Evolutionary conservation across 2,797 vertebrate species (phyloP).

Genomic region (Gymnothorax javanicus): DNA sequence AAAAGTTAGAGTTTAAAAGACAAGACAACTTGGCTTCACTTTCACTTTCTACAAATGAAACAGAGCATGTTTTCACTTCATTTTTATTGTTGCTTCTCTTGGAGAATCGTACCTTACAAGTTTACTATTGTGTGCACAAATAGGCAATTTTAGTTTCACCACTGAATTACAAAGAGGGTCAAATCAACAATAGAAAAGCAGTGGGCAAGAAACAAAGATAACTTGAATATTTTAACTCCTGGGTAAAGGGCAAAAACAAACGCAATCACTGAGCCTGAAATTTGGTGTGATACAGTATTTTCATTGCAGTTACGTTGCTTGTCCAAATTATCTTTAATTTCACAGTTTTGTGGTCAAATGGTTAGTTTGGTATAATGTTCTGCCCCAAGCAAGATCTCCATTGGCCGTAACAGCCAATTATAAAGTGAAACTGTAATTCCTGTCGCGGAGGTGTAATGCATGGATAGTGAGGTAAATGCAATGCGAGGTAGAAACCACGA

Average conservation of each 20-base stretch:
- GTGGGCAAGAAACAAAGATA: conserved; percentile 39
- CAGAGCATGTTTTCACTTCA: too few species aligned
- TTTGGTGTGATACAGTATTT: conserved; percentile 38
- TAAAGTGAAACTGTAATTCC: conserved; percentile 47
- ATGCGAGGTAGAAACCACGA: conserved; percentile 28
- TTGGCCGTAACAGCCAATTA: conserved; percentile 50
- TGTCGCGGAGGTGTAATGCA: conserved; percentile 38
- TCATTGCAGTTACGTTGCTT: conserved; percentile 35
- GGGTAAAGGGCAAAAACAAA: conserved; percentile 33
- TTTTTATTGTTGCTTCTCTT: too few species aligned
- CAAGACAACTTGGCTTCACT: too few species aligned
- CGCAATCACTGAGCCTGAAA: conserved; percentile 44
- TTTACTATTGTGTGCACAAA: too few species aligned
- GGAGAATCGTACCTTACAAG: too few species aligned
- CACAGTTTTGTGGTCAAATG: conserved; percentile 42
- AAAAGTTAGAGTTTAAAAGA: too few species aligned
- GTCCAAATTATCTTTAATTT: conserved; percentile 43
- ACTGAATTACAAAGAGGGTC: neutral
- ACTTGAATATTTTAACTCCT: conserved; percentile 26
- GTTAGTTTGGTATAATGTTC: conserved; percentile 36
- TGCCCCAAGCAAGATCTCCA: conserved; percentile 20
- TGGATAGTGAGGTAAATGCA: conserved; percentile 42
- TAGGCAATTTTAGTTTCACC: too few species aligned
- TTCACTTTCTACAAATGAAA: too few species aligned
- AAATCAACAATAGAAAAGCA: conserved; percentile 32